Base-by-base conservation (phyloP, 2,113 vertebrate genomes). In the Dipodomys merriami region DNA sequence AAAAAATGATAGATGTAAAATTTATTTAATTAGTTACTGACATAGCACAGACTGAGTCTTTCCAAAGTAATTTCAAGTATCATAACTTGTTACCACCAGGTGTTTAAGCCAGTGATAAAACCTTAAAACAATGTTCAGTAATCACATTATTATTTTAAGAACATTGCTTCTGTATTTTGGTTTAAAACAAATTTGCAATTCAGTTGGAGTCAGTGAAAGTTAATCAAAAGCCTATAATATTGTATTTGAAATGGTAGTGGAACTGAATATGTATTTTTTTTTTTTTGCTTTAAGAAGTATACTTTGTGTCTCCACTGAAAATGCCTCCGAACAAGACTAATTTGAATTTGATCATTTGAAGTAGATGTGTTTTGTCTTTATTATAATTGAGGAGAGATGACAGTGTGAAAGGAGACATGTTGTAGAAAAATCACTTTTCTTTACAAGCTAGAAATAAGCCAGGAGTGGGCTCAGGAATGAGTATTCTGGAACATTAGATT, bases 401-500 rank as follows among this genome's bases (percentile, higher is more conserved):
- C 6, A 27, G 4, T 88, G 78, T 53, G 92, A 73, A 64, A 79
- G 81, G 83, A 82, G 86, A 80, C 57, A 84, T 77, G 95, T 29
- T 46, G 67, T 80, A 93, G n/a, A 76, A 96, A 57, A 96, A 84
- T 25, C 13, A 46, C 78, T 92, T 83, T 65, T 25, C 57, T 44
- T 6, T 82, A 33, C 88, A 72, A 8, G 35, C 53, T 46, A 89
- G 93, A 49, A 22, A 25, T 89, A 30, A 77, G 33, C 62, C 76
- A 10, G 49, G 9, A 72, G 39, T 93, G 49, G 85, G 79, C 86
- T 91, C n/a, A 91, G 93, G 65, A 88, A 13, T 7, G 4, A 93
- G 93, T 97, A n/a, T 53, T 91, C 65, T 83, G 81, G 77, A 95
- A 95, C 20, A 62, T 22, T 62, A 62, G 60, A 22, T 22, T 62